A percentile compares a stretch with the other conserved stretches of the same genome.
phyloP scores from a whole-genome alignment of 2,113 vertebrate species.

The Cromileptes altivelis region DNA sequence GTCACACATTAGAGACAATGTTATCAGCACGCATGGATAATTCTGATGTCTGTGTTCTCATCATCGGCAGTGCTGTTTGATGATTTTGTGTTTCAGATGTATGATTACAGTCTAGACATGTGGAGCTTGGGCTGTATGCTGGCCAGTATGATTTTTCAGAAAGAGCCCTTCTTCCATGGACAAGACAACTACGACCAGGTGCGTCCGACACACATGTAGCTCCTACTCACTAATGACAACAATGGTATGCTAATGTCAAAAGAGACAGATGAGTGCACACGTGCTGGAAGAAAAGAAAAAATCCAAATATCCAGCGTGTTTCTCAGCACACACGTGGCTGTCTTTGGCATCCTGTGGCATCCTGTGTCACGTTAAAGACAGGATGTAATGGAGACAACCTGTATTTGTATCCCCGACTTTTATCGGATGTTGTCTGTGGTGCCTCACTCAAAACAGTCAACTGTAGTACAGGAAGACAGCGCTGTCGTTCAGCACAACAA shows the following conservation, averaged over 20 bases:
- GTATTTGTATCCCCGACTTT: constrained; percentile 2
- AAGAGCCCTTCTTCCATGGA: constrained; percentile 99
- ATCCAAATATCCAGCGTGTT: not conserved
- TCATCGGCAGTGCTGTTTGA: constrained; percentile 49
- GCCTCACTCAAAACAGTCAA: not conserved
- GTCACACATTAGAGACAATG: not conserved
- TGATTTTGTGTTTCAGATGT: constrained; percentile 90
- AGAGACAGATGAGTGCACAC: not conserved
- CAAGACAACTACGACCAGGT: constrained; percentile 99
- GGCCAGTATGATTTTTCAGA: constrained; percentile 99
- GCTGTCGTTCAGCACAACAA: not conserved
- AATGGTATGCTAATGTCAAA: not conserved
- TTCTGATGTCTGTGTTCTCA: constrained; percentile 35
- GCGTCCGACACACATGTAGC: constrained; percentile 12
- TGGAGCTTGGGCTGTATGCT: constrained; percentile 99
- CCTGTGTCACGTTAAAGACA: not conserved
- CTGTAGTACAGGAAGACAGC: constrained; percentile 3
- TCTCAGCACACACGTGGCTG: not conserved
- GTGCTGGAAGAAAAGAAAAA: not conserved
- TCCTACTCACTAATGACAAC: not conserved
- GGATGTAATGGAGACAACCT: constrained; percentile 6
- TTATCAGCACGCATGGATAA: not conserved
- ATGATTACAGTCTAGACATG: constrained; percentile 99
- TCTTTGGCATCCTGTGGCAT: not conserved
- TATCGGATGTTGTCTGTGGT: not conserved